Percentiles rank a stretch among this genome's conserved stretches.
Conservation (phyloP, 2,888 invertebrate species). For the Nephrotoma guestfalica region DNA sequence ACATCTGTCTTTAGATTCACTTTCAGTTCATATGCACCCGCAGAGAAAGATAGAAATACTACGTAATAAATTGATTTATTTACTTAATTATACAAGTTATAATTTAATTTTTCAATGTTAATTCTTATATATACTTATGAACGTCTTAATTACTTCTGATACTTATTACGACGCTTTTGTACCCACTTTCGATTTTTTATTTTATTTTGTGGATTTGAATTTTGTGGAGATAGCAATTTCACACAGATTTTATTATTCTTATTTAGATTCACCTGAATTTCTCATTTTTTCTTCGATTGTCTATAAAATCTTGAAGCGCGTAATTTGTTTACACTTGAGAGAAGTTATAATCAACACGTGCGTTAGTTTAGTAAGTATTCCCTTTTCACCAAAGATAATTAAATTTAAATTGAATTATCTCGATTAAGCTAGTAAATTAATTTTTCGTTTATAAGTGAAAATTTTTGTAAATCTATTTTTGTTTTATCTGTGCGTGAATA, state of each 20-base stretch:
- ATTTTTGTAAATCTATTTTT: neutral
- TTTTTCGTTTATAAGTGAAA: neutral
- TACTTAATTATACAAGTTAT: neutral
- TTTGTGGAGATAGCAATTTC: neutral
- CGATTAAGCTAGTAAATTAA: neutral
- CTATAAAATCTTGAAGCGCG: neutral
- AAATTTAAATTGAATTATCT: neutral
- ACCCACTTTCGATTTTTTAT: neutral
- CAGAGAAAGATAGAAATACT: neutral
- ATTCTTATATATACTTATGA: neutral
- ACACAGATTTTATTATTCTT: neutral
- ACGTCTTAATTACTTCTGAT: neutral
- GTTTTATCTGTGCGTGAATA: neutral
- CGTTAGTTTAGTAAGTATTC: neutral
- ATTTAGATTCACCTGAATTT: neutral
- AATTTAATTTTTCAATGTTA: neutral
- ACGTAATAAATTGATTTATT: neutral
- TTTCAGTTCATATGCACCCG: neutral
- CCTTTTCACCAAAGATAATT: neutral
- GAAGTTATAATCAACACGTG: neutral
- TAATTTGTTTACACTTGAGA: neutral
- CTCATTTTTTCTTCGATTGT: neutral
- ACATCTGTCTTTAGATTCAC: neutral
- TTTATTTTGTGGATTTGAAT: too few species aligned
- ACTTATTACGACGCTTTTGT: neutral